Percentiles rank a stretch among this genome's conserved stretches.
phyloP scores from a whole-genome alignment of 2,113 vertebrate genomes.

The Hippopotamus amphibius region DNA sequence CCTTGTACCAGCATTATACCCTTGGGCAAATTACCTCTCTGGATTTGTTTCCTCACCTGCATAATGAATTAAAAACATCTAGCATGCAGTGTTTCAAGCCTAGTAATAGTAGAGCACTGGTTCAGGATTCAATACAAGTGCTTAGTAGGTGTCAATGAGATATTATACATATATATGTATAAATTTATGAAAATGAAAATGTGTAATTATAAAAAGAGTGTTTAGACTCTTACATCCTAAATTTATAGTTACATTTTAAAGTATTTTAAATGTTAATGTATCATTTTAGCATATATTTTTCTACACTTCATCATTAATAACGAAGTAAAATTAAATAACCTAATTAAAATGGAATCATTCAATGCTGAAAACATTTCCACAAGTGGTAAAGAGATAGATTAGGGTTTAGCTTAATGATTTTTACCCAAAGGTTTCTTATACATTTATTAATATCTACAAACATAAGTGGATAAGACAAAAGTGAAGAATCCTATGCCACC shows the following conservation, averaged over 20 bases:
- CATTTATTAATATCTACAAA: not conserved
- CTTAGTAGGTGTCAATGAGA: not conserved
- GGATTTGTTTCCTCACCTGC: not conserved
- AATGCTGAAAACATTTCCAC: not conserved
- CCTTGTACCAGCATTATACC: not conserved
- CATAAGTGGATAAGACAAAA: not conserved
- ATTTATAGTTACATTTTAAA: not conserved
- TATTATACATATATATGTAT: not conserved
- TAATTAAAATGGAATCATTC: conserved; percentile 17
- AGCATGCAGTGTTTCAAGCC: not conserved
- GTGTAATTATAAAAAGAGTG: not conserved
- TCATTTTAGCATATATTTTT: not conserved
- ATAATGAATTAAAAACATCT: not conserved
- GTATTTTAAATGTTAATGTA: not conserved
- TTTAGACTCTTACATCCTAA: not conserved
- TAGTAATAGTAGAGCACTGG: not conserved
- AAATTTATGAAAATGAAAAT: not conserved
- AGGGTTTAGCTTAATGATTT: not conserved
- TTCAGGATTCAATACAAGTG: not conserved
- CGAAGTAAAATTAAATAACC: conserved; percentile 8
- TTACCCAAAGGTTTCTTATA: not conserved
- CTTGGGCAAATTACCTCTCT: not conserved
- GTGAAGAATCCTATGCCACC: not conserved
- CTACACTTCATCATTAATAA: not conserved
- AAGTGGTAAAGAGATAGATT: not conserved